Evolutionary conservation across 2,888 invertebrate genomes (phyloP).

Genomic region (Dioctria rufipes): DNA sequence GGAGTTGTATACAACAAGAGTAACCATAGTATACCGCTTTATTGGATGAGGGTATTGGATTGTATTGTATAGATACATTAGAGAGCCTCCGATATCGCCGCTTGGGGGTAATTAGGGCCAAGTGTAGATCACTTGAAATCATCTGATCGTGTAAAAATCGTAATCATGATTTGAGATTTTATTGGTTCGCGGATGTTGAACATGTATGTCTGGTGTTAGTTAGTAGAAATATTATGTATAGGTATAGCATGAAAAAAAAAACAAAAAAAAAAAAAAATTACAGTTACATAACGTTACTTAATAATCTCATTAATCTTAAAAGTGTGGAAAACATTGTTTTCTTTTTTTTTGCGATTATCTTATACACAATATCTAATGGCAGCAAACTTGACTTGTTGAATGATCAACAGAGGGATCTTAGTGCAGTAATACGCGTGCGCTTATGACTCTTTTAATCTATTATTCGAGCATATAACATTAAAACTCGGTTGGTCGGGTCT

Average conservation of each 20-base stretch:
- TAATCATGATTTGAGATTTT: conserved; percentile 3
- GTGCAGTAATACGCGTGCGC: not conserved
- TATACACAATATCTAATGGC: not conserved
- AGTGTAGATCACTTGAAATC: conserved; percentile 40
- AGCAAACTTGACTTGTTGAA: not conserved
- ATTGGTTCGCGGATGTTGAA: conserved; percentile 7
- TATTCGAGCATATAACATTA: not conserved
- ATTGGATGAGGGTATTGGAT: too few species aligned
- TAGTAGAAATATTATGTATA: too few species aligned
- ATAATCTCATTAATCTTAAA: conserved; percentile 9
- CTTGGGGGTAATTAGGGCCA: conserved; percentile 49
- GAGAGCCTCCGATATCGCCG: not conserved
- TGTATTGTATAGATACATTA: not conserved
- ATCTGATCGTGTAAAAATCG: conserved; percentile 23
- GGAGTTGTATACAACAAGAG: not conserved
- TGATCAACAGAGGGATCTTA: not conserved
- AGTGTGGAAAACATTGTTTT: conserved; percentile 15
- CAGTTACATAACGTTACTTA: conserved; percentile 40
- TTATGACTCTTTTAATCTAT: not conserved
- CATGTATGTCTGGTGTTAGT: not conserved
- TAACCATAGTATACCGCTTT: too few species aligned
- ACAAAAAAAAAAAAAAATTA: too few species aligned
- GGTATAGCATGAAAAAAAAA: not conserved
- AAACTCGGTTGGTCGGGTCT: not conserved
- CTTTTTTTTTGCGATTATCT: conserved; percentile 33